Conservation (phyloP, 2,888 invertebrate species). For the Cabera pusaria region DNA sequence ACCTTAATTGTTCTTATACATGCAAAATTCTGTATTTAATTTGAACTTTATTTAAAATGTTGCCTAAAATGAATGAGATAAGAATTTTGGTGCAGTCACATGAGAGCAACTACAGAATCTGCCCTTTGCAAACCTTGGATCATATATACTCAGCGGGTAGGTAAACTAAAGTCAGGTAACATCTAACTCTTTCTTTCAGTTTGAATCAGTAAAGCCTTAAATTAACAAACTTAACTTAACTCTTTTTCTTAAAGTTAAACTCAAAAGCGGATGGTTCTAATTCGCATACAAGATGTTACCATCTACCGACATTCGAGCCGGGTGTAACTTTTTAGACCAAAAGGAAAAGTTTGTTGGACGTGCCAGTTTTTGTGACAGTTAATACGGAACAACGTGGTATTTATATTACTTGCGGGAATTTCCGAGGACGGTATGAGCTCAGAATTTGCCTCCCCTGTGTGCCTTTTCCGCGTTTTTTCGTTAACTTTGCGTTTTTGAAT, state of each 20-base stretch:
- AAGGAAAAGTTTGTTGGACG: conserved; percentile 29
- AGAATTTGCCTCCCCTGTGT: conserved; percentile 61
- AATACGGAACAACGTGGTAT: conserved; percentile 52
- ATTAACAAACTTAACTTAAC: too few species aligned
- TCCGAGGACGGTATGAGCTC: conserved; percentile 50
- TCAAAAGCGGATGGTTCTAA: not conserved
- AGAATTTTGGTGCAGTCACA: too few species aligned
- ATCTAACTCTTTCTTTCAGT: too few species aligned
- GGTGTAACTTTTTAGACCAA: conserved; percentile 25
- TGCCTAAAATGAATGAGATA: too few species aligned
- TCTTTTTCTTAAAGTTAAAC: not conserved
- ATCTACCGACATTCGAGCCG: conserved; percentile 18
- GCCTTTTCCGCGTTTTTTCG: conserved; percentile 54
- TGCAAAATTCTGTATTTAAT: too few species aligned
- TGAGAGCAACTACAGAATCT: too few species aligned
- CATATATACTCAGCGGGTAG: too few species aligned
- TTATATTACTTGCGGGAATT: conserved; percentile 64
- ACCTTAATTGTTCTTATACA: too few species aligned
- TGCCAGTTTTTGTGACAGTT: conserved; percentile 52
- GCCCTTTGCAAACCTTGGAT: too few species aligned
- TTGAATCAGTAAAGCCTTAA: too few species aligned
- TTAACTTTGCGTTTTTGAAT: conserved; percentile 36
- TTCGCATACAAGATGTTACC: conserved; percentile 5
- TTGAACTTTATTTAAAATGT: too few species aligned
- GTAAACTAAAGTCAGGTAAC: too few species aligned